A percentile compares a stretch with the other conserved stretches of the same genome.
Conservation (phyloP, 2,888 invertebrate genomes). For the Phragmatobia fuliginosa region DNA sequence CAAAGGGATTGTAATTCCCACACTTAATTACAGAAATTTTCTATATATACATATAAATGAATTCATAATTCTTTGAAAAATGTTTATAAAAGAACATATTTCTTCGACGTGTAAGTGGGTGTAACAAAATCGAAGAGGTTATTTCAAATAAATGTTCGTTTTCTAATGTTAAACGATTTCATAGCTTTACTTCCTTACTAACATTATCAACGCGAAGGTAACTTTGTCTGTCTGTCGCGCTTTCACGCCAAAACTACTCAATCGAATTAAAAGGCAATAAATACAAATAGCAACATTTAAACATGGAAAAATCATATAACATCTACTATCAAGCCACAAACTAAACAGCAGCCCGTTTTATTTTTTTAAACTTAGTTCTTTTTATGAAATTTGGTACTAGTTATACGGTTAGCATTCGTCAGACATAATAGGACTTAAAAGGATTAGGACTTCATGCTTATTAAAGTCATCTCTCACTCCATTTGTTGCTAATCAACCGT, state of each 20-base stretch:
- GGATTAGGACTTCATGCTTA: slow-evolving; percentile 41
- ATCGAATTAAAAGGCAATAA: not conserved
- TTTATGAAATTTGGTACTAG: slow-evolving; percentile 20
- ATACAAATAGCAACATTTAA: not conserved
- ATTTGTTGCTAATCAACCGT: slow-evolving; percentile 68
- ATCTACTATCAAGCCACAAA: not conserved
- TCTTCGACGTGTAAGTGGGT: no score
- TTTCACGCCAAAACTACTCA: no score
- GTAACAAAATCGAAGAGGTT: not conserved
- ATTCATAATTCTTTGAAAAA: no score
- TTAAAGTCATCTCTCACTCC: slow-evolving; percentile 61
- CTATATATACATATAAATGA: no score
- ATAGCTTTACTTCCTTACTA: no score
- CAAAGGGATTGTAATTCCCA: slow-evolving; percentile 27
- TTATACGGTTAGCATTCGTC: slow-evolving; percentile 14
- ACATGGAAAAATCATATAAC: not conserved
- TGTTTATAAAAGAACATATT: not conserved
- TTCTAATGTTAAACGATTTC: no score
- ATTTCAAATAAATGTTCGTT: not conserved
- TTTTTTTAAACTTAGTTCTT: not conserved
- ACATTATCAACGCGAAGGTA: no score
- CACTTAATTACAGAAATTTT: slow-evolving; percentile 36
- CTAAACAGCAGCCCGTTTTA: not conserved
- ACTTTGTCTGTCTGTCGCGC: no score
- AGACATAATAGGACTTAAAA: slow-evolving; percentile 39